Percentiles rank a stretch among this genome's conserved stretches.
phyloP scores from a whole-genome alignment of 2,888 invertebrate species.

The Standfussiana lucernea region DNA sequence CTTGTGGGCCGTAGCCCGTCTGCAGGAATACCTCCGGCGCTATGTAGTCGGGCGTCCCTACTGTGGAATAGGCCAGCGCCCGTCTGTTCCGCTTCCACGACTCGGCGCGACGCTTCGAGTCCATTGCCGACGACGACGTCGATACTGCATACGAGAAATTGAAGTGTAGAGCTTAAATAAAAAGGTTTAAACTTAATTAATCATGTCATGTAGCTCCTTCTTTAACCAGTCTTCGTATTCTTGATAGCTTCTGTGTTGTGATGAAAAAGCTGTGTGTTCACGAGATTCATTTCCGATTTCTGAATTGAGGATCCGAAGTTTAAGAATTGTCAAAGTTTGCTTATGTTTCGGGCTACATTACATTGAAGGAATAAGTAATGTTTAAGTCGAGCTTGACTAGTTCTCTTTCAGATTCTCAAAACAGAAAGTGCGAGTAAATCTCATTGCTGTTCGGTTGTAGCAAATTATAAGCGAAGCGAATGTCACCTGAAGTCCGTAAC shows the following conservation, averaged over 20 bases:
- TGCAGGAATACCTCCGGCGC: conserved; percentile 99
- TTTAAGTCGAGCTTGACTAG: neutral
- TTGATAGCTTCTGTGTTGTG: conserved; percentile 25
- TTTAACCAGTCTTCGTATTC: conserved; percentile 29
- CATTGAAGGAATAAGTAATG: neutral
- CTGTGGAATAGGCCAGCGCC: conserved; percentile 97
- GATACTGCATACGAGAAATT: conserved; percentile 79
- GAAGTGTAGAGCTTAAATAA: conserved; percentile 61
- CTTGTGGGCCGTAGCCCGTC: conserved; percentile 99
- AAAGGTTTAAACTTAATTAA: conserved; percentile 55
- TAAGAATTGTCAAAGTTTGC: neutral
- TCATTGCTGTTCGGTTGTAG: conserved; percentile 31
- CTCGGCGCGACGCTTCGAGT: conserved; percentile 99
- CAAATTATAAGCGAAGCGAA: conserved; percentile 48
- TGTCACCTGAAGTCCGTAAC: conserved; percentile 6
- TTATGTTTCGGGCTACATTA: neutral
- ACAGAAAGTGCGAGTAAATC: neutral
- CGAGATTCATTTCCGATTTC: neutral
- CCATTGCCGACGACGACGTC: conserved; percentile 93
- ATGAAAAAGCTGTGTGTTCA: conserved; percentile 32
- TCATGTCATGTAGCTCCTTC: conserved; percentile 17
- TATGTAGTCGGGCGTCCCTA: conserved; percentile 99
- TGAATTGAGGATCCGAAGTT: neutral
- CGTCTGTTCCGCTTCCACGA: conserved; percentile 99
- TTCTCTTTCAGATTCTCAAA: neutral